phyloP scores from a whole-genome alignment of 2,888 invertebrate genomes.

The Clunio marinus region DNA sequence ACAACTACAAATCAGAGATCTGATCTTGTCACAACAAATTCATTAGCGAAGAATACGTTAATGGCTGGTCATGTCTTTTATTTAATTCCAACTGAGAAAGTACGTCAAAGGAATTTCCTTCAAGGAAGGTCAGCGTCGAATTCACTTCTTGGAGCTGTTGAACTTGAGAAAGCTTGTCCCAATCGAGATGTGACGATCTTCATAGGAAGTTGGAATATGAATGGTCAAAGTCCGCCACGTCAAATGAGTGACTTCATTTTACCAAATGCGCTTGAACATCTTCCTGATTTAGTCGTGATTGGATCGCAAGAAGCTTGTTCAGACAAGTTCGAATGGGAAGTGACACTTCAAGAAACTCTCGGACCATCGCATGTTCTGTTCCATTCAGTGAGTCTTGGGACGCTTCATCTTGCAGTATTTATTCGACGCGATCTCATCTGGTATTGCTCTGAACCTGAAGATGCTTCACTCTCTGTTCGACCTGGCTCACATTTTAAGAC shows the following conservation, averaged over 20 bases:
- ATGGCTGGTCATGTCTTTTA: conserved; percentile 76
- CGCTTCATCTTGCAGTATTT: conserved; percentile 82
- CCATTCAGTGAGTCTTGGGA: conserved; percentile 77
- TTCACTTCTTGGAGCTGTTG: conserved; percentile 76
- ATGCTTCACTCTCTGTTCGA: conserved; percentile 77
- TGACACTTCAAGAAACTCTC: conserved; percentile 84
- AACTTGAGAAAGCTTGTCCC: conserved; percentile 81
- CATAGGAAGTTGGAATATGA: conserved; percentile 97
- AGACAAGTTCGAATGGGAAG: conserved; percentile 84
- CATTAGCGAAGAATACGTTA: conserved; percentile 67
- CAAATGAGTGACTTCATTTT: conserved; percentile 86
- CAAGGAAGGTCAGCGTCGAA: conserved; percentile 76
- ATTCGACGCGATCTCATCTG: conserved; percentile 89
- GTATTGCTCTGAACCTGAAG: conserved; percentile 92
- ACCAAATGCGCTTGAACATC: conserved; percentile 76
- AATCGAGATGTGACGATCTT: conserved; percentile 80
- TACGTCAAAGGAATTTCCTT: conserved; percentile 74
- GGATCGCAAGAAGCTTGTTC: conserved; percentile 92
- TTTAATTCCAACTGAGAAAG: conserved; percentile 77
- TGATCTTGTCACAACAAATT: conserved; percentile 56
- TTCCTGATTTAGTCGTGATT: conserved; percentile 87
- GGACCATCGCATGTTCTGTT: conserved; percentile 90
- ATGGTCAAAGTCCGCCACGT: conserved; percentile 81
- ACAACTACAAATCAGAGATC: neutral
- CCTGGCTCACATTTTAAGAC: conserved; percentile 87